Conservation (phyloP, 2,797 vertebrate species). For the Cyclopterus lumpus region DNA sequence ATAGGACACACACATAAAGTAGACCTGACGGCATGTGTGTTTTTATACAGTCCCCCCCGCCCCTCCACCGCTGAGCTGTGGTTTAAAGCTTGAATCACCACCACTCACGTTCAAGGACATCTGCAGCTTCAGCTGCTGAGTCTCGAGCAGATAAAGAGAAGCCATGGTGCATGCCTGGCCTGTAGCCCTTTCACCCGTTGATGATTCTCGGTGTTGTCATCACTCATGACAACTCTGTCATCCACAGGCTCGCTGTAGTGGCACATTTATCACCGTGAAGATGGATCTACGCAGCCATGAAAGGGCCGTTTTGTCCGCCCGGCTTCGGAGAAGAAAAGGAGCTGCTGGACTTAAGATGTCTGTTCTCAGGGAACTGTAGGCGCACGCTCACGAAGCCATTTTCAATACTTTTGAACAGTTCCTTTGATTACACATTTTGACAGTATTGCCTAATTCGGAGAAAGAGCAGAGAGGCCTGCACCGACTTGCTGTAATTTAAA, state of each 20-base stretch:
- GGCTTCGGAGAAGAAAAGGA: constrained; percentile 34
- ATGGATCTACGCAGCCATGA: constrained; percentile 45
- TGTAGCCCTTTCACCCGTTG: constrained; percentile 31
- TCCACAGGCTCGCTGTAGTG: constrained; percentile 26
- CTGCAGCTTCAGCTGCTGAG: constrained; percentile 40
- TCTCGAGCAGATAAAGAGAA: constrained; percentile 38
- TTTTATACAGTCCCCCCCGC: constrained; percentile 1
- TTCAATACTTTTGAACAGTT: constrained; percentile 33
- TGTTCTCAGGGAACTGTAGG: background rate
- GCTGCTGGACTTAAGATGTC: constrained; percentile 42
- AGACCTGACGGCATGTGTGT: background rate
- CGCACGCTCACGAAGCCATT: constrained; percentile 39
- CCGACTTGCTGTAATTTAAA: constrained; percentile 54
- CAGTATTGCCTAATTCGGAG: constrained; percentile 53
- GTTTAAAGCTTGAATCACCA: constrained; percentile 36
- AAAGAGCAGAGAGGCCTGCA: constrained; percentile 52
- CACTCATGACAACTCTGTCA: constrained; percentile 42
- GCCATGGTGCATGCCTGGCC: constrained; percentile 16
- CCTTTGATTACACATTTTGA: constrained; percentile 58
- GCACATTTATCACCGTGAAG: constrained; percentile 50
- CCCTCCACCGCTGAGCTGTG: constrained; percentile 3
- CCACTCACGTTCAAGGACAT: constrained; percentile 29
- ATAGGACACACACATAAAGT: constrained; percentile 1
- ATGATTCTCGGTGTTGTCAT: constrained; percentile 44
- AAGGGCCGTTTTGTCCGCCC: constrained; percentile 39